Base-by-base conservation (phyloP, 1,140 invertebrate genomes). In the Aphaenogaster floridana region DNA sequence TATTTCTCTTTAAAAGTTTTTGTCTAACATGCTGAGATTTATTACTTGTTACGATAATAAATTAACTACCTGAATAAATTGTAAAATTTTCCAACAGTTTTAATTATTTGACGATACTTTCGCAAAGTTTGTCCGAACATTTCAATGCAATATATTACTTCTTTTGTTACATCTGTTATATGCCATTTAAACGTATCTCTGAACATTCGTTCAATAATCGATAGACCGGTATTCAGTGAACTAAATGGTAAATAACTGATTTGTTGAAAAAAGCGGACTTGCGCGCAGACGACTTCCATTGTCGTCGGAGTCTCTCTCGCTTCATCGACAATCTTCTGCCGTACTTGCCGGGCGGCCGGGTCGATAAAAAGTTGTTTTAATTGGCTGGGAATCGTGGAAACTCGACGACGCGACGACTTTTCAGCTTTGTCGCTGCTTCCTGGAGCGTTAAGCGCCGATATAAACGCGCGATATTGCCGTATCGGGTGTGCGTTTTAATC, bases 321-420 rank as follows among this genome's bases (percentile, higher is more conserved):
- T 84, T 76, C 54, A 84, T 63, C 28, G 69, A 34, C 9, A 11
- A 61, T 76, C 36, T 21, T 83, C 77, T 50, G 9, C 48, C 13
- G 3, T 28, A 36, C 48, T 68, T 54, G 28, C 52, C 79, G 50
- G 36, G 39, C 54, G 50, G 61, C 13, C 76, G 52, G 15, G 28
- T 88, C 74, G 74, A 88, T 87, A 72, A 80, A 88, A 88, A 80
- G 74, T 66, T 54, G 64, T 68, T 71, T 88, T 88, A 87, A 84
- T 84, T 84, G 80, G 68, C 69, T 48, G 80, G 42, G 80, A 84
- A 84, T 84, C 54, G 42, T 84, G 80, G 57, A 84, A 86, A 63
- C 48, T 71, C 77, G 17, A 63, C 80, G 80, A 71, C 42, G 63
- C 45, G 81, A 63, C 50, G 74, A 88, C 48, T 80, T 88, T 72